A percentile compares a stretch with the other conserved stretches of the same genome.
Evolutionary conservation across 2,113 vertebrate species (phyloP).

Genomic region (Notechis scutatus): DNA sequence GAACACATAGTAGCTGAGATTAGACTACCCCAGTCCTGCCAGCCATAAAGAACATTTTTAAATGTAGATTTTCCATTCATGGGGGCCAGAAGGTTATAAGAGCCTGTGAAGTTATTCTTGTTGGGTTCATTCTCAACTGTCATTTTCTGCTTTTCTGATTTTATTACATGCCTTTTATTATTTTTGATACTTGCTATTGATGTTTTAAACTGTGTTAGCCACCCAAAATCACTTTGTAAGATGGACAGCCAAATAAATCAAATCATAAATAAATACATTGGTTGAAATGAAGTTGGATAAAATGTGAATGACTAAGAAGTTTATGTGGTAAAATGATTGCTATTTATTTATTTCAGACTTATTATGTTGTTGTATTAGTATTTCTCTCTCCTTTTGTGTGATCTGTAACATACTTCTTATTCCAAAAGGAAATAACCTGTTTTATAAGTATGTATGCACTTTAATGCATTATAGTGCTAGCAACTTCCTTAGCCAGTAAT

Average conservation of each 20-base stretch:
- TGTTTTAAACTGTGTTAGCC: neutral
- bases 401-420: neutral
- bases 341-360: neutral
- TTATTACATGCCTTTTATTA: neutral
- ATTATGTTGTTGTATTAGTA: neutral
- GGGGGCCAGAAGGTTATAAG: neutral
- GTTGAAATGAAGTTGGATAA: neutral
- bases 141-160: neutral
- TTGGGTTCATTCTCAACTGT: neutral
- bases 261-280: neutral
- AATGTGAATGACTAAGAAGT: neutral
- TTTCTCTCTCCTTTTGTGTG: neutral
- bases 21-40: neutral
- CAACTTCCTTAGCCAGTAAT: conserved; percentile 8
- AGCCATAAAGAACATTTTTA: neutral
- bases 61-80: neutral
- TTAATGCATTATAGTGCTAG: neutral
- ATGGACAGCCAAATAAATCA: neutral
- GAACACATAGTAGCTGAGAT: neutral
- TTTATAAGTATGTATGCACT: neutral
- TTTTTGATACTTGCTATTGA: neutral
- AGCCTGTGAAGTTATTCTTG: neutral
- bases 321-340: neutral
- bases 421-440: neutral
- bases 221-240: neutral